Percentiles rank a stretch among this genome's conserved stretches.
Evolutionary conservation across 2,797 vertebrate genomes (phyloP).

Genomic region (Acanthis flammea): DNA sequence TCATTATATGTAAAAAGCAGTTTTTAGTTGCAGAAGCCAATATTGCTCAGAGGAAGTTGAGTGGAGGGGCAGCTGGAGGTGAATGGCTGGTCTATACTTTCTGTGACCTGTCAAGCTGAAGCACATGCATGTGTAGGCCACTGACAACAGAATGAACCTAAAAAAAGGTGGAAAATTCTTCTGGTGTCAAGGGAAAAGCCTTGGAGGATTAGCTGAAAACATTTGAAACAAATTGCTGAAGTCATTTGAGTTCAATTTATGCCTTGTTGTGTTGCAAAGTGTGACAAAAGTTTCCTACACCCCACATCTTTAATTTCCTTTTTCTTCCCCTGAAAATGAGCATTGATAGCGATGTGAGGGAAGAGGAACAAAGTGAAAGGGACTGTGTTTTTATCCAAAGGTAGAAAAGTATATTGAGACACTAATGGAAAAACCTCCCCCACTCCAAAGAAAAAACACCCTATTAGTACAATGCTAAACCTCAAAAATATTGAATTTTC

Average conservation of each 20-base stretch:
- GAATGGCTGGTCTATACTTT: slow-evolving; percentile 62
- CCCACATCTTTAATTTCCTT: background rate
- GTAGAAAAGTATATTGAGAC: background rate
- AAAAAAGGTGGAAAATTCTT: slow-evolving; percentile 35
- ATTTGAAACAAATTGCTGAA: slow-evolving; percentile 17
- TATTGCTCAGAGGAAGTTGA: slow-evolving; percentile 57
- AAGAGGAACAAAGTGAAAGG: background rate
- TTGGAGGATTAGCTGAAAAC: slow-evolving; percentile 23
- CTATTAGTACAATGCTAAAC: background rate
- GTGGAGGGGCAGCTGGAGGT: slow-evolving; percentile 59
- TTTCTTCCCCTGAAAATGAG: background rate
- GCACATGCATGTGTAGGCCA: background rate
- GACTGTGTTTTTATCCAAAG: background rate
- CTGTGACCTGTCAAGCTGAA: slow-evolving; percentile 59
- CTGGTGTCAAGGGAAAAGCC: slow-evolving; percentile 15
- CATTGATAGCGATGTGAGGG: background rate
- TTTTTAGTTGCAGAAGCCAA: slow-evolving; percentile 59
- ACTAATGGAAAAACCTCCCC: background rate
- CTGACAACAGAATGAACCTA: background rate
- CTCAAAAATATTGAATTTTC: background rate
- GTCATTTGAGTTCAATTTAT: slow-evolving; percentile 3
- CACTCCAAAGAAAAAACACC: accelerated
- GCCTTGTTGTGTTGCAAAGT: slow-evolving; percentile 17
- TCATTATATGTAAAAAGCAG: slow-evolving; percentile 69
- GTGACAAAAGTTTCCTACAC: background rate